Evolutionary conservation across 2,113 vertebrate species (phyloP), one percentile per base, ranked within the genome.

Genomic region (Peromyscus californicus): DNA sequence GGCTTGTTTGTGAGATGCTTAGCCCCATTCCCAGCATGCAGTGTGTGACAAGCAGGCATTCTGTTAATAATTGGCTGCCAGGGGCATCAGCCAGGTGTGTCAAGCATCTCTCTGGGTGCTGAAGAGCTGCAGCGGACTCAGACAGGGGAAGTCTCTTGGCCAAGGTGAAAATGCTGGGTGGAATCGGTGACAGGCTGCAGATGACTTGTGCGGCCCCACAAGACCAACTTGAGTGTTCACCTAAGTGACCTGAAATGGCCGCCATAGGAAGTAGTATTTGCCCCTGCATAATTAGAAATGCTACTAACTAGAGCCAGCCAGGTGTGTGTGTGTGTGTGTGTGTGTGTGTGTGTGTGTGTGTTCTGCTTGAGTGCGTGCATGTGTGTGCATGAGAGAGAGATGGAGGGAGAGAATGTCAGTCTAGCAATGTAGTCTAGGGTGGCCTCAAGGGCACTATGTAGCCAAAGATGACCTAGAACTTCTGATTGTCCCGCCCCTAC

Each of bases 41-140:
- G 80, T 0, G 3, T 19, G 69, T 8, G 3, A 21, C 2, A 21
- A 0, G 2, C 3, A 16, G 5, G 7, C 31, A 2, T 0, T 7
- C 11, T 33, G 2, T 29, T 5, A 6, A 5, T 7, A 3, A 17
- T 3, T 21, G 17, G n/a, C 4, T 3, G 2, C 36, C 4, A 11
- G 75, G 90, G 75, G 21, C 2, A 19, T 22, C 42, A 1, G 1
- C 70, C 48, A 61, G 57, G 9, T 1, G 5, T 8, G 45, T 57
- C 17, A 7, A 39, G 48, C 12, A 5, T 70, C 59, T 3, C 22
- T 75, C 31, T 33, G n/a, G 67, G 74, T 79, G 84, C 39, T 3
- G 10, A 16, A 45, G 67, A 88, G 24, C 16, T 29, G 33, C 42
- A 48, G 36, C 26, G n/a, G 87, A 19, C 51, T 72, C 22, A 7